phyloP scores from a whole-genome alignment of 1,140 invertebrate genomes.

The Spodoptera frugiperda region DNA sequence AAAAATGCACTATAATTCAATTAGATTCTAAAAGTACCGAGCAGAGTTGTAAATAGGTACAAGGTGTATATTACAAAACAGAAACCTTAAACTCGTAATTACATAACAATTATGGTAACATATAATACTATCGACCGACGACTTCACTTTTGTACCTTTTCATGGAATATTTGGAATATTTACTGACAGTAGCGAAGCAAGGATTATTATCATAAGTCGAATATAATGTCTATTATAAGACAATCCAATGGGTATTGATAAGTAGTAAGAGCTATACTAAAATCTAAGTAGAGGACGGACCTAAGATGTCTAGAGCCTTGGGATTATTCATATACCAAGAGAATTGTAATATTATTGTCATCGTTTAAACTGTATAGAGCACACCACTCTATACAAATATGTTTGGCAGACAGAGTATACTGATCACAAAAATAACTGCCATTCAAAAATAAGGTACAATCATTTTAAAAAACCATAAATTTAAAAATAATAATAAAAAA shows the following conservation, averaged over 20 bases:
- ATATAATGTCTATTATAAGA: conserved; percentile 3
- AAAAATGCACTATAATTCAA: conserved; percentile 1
- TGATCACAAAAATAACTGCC: neutral
- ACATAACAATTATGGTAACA: conserved; percentile 55
- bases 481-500: neutral
- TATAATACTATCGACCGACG: conserved; percentile 55
- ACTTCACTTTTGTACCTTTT: conserved; percentile 44
- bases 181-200: conserved; percentile 9
- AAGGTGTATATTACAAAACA: conserved; percentile 22
- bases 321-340: conserved; percentile 16
- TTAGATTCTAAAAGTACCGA: conserved; percentile 13
- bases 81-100: conserved; percentile 37
- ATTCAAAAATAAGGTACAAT: conserved; percentile 11
- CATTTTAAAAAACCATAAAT: conserved; percentile 20
- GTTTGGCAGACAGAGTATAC: conserved; percentile 27
- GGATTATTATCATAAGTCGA: neutral
- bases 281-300: conserved; percentile 38
- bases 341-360: conserved; percentile 44
- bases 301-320: conserved; percentile 25
- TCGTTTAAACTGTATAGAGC: conserved; percentile 26
- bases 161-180: conserved; percentile 31
- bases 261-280: conserved; percentile 24
- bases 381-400: conserved; percentile 11
- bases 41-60: neutral
- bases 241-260: neutral